Conservation (phyloP, 2,797 vertebrate species). For the Poecilia gillii region DNA sequence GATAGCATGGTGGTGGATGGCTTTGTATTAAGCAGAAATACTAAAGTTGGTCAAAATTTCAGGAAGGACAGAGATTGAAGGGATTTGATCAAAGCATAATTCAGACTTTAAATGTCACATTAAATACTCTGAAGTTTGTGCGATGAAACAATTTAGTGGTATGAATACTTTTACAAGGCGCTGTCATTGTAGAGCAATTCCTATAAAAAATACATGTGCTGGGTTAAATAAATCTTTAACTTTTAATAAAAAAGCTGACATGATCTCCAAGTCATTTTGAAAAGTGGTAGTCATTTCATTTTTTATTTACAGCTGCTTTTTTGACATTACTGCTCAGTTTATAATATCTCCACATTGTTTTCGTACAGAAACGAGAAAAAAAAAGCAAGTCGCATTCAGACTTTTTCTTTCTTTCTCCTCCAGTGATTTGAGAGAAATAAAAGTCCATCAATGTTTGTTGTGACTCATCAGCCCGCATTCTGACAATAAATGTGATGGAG, state of each 20-base stretch:
- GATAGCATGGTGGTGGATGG: neutral
- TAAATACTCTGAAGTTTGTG: neutral
- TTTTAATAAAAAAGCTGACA: neutral
- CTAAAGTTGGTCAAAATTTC: neutral
- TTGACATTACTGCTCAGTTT: neutral
- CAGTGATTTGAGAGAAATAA: neutral
- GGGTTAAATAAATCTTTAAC: neutral
- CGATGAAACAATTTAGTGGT: neutral
- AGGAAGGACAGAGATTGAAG: too few relatives aligned
- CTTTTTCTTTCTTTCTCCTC: neutral
- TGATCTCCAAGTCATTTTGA: neutral
- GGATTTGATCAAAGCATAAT: too few relatives aligned
- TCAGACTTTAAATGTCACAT: neutral
- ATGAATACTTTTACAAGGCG: neutral
- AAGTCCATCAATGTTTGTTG: neutral
- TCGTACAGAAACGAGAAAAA: neutral
- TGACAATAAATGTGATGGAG: constrained; percentile 38
- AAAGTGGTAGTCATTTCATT: neutral
- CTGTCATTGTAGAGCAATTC: neutral
- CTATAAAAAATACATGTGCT: neutral
- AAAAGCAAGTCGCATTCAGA: neutral
- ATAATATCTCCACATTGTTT: neutral
- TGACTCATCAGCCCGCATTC: constrained; percentile 7
- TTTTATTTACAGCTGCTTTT: neutral
- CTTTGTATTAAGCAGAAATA: neutral